Conservation (phyloP, 2,888 invertebrate genomes). For the Amblyjoppa proteus region DNA sequence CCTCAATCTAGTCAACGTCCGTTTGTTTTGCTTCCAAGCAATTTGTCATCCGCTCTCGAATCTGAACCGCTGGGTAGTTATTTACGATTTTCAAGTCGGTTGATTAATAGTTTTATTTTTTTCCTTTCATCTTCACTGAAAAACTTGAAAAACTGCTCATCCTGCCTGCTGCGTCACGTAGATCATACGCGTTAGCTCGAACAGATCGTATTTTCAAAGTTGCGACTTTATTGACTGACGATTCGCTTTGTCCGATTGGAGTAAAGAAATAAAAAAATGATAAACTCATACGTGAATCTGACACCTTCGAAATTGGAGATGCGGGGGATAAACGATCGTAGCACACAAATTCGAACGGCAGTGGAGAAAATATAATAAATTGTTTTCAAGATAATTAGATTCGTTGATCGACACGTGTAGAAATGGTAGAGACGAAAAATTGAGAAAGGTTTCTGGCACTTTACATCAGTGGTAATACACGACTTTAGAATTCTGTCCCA, state of each 20-base stretch:
- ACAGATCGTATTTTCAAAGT: constrained; percentile 39
- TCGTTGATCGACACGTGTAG: constrained; percentile 45
- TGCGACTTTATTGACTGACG: constrained; percentile 40
- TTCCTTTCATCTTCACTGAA: constrained; percentile 9
- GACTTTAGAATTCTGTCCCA: constrained; percentile 49
- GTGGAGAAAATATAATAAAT: constrained; percentile 40
- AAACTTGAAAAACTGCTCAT: constrained; percentile 47
- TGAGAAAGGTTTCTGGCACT: constrained; percentile 35
- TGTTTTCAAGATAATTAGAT: constrained; percentile 52
- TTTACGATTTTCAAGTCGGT: constrained; percentile 79
- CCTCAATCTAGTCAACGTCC: constrained; percentile 76
- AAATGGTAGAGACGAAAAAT: constrained; percentile 20
- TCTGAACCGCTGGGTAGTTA: constrained; percentile 76
- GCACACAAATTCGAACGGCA: not conserved
- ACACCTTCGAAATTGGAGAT: constrained; percentile 49
- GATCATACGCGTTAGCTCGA: constrained; percentile 29
- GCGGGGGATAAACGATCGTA: constrained; percentile 5
- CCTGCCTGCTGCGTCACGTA: constrained; percentile 8
- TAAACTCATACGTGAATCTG: constrained; percentile 56
- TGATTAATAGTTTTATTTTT: constrained; percentile 79
- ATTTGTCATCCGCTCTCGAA: constrained; percentile 81
- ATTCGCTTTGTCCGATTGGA: constrained; percentile 8
- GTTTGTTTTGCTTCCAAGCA: constrained; percentile 80
- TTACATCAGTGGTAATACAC: constrained; percentile 35
- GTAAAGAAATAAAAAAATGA: constrained; percentile 58